phyloP scores from a whole-genome alignment of 2,113 vertebrate genomes.

The Anhinga anhinga region DNA sequence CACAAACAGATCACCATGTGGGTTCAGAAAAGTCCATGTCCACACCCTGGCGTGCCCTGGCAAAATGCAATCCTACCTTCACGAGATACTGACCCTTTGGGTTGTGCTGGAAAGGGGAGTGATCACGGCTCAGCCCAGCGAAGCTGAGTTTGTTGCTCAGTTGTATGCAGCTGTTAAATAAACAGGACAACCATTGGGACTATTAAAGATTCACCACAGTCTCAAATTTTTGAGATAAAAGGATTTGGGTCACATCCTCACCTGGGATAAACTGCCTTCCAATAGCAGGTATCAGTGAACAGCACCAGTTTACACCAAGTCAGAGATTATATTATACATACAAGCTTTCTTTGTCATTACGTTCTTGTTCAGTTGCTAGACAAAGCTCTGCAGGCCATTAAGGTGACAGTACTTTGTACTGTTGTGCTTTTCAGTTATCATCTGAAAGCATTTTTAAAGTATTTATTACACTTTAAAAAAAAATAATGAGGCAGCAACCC shows the following conservation, averaged over 20 bases:
- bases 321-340: background rate
- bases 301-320: background rate
- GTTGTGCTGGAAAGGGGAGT: background rate
- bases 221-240: background rate
- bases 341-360: background rate
- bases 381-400: background rate
- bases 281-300: background rate
- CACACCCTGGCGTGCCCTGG: rapidly evolving
- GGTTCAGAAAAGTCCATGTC: background rate
- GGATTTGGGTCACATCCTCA: background rate
- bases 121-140: rapidly evolving
- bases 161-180: background rate
- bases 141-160: background rate
- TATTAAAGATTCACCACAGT: background rate
- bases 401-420: background rate
- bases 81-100: rapidly evolving
- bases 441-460: background rate
- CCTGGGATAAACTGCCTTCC: background rate
- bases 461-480: background rate
- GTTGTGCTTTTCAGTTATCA: background rate
- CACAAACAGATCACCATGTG: rapidly evolving
- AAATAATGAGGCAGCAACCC: background rate
- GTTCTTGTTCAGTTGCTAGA: background rate
- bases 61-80: background rate
- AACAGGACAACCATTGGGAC: background rate